Conservation (phyloP, 2,888 invertebrate genomes). For the Eubasilissa splendida region DNA sequence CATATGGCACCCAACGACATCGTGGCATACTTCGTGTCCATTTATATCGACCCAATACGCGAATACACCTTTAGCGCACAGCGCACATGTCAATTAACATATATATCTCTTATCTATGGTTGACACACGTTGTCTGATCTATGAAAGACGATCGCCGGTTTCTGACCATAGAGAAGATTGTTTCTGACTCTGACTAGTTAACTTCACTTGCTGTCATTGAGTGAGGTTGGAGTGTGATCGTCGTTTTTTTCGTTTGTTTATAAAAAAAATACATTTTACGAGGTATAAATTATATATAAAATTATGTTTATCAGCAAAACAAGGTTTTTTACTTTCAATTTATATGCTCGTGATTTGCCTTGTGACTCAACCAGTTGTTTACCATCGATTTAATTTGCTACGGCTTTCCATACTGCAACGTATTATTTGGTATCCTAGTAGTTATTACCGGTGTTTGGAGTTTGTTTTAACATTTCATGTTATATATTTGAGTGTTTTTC, state of each 20-base stretch:
- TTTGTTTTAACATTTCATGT: constrained; percentile 36
- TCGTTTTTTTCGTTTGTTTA: constrained; percentile 44
- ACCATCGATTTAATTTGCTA: constrained; percentile 44
- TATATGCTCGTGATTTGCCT: constrained; percentile 55
- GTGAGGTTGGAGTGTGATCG: constrained; percentile 4
- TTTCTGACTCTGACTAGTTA: not conserved
- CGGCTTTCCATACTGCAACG: constrained; percentile 49
- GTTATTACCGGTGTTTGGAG: constrained; percentile 32
- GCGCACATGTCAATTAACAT: constrained; percentile 26
- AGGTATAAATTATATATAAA: constrained; percentile 47
- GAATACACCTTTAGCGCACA: no score
- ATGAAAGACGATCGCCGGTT: not conserved
- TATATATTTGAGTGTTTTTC: constrained; percentile 39
- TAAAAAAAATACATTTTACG: constrained; percentile 33
- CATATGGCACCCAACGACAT: no score
- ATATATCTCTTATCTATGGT: no score
- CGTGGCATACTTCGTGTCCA: no score
- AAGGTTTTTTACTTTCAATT: constrained; percentile 65
- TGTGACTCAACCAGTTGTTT: constrained; percentile 53
- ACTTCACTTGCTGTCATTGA: not conserved
- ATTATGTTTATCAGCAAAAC: constrained; percentile 74
- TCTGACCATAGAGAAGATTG: no score
- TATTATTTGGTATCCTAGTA: constrained; percentile 27
- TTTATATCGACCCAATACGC: no score
- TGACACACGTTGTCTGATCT: not conserved